Evolutionary conservation across 2,888 invertebrate species (phyloP).

Genomic region (Linhomoeus sp.): DNA sequence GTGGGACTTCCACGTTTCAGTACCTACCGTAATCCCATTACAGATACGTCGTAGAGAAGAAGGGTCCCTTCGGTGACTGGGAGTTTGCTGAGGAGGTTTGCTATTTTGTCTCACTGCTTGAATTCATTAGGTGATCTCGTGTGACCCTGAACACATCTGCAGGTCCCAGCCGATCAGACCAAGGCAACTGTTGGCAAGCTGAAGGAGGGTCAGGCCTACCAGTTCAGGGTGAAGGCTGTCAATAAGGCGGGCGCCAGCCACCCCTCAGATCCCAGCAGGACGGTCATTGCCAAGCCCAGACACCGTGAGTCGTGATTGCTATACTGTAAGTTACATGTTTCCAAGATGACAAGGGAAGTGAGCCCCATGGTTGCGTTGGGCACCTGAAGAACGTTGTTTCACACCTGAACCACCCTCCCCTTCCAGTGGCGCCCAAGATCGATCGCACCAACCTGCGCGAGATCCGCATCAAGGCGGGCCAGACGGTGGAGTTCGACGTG

Average conservation of each 20-base stretch:
- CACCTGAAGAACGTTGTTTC: no score
- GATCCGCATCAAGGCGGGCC: constrained; percentile 66
- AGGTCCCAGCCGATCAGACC: constrained; percentile 49
- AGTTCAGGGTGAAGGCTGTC: constrained; percentile 63
- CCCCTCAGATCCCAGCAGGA: constrained; percentile 67
- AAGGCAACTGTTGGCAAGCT: constrained; percentile 68
- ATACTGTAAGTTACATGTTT: no score
- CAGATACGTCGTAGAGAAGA: constrained; percentile 70
- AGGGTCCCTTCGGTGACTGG: constrained; percentile 85
- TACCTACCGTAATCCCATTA: no score
- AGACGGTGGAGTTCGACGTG: constrained; percentile 70
- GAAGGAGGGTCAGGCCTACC: constrained; percentile 74
- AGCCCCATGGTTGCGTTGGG: no score
- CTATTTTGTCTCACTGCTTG: no score
- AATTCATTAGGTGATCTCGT: no score
- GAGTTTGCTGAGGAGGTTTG: constrained; percentile 29
- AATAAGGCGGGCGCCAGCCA: constrained; percentile 83
- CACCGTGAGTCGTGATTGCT: no score
- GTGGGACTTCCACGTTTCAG: no score
- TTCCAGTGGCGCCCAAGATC: constrained; percentile 70
- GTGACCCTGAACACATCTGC: no score
- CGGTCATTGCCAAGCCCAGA: constrained; percentile 68
- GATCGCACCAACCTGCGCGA: constrained; percentile 75
- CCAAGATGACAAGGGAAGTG: no score
- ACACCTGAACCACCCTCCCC: no score